Base-by-base conservation (phyloP, 1,140 invertebrate species). In the Drosophila burlai region DNA sequence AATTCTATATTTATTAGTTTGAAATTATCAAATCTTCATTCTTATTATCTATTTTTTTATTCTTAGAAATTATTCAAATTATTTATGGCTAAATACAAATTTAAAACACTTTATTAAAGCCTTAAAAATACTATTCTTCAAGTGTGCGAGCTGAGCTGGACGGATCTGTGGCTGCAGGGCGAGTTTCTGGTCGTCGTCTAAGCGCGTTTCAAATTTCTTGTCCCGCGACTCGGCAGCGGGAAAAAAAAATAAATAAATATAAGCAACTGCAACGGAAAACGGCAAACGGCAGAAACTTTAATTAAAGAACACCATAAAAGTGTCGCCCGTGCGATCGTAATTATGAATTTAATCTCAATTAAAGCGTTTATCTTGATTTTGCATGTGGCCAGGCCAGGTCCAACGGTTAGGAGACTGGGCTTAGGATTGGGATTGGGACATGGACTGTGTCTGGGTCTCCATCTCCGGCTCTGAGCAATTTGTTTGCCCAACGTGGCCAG, bases 311-410 rank as follows among this genome's bases (percentile, higher is more conserved):
- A 90, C 85, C 82, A 90, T 90, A 85, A 90, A 90, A 90, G 85
- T 90, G 85, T 90, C 85, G 85, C 85, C 74, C 71, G 81, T 81
- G 85, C 85, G 85, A 90, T 90, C 85, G 85, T 90, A 90, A 90
- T 90, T 90, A 90, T 90, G 85, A 90, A 90, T 90, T 90, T 90
- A 90, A 90, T 90, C 85, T 90, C 85, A 90, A 90, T 90, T 90
- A 90, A 83, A 90, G 81, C 76, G 85, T 85, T 90, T 90, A 90
- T 90, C 85, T 90, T 90, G 85, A 90, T 90, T 90, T 85, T 82
- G 69, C 77, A 73, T 62, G 60, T 80, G 64, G 61, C 43, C 61
- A 31, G 21, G 61, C 61, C 59, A 24, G 47, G 36, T 50, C 66
- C 65, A 55, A 9, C 47, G 8, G 47, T 24, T 16, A 38, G 38